Evolutionary conservation across 2,113 vertebrate species (phyloP).

Genomic region (Phrynosoma platyrhinos): DNA sequence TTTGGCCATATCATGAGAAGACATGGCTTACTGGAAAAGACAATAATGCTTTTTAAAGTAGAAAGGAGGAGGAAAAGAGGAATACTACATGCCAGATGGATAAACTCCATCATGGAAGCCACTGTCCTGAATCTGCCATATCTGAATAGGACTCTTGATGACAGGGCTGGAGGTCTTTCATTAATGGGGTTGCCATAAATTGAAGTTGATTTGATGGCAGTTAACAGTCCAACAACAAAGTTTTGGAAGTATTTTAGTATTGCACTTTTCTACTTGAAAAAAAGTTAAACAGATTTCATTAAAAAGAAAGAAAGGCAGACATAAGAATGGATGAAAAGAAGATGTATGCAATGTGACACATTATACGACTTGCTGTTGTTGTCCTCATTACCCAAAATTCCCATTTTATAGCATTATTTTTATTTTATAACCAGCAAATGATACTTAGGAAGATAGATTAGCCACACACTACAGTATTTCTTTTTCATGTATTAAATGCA

Average conservation of each 20-base stretch:
- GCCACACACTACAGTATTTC: slow-evolving; percentile 26
- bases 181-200: too few relatives aligned
- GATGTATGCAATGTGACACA: neutral
- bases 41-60: too few relatives aligned
- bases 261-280: neutral
- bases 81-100: too few relatives aligned
- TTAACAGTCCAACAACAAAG: too few relatives aligned
- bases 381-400: neutral
- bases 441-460: slow-evolving; percentile 44
- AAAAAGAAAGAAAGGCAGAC: neutral
- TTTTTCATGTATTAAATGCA: slow-evolving; percentile 28
- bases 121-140: too few relatives aligned
- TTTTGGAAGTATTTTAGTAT: neutral
- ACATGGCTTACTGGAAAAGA: too few relatives aligned
- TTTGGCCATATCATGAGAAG: too few relatives aligned
- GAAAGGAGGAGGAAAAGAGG: too few relatives aligned
- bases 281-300: neutral
- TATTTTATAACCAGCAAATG: slow-evolving; percentile 37
- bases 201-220: too few relatives aligned
- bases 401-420: slow-evolving; percentile 13
- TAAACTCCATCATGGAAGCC: too few relatives aligned
- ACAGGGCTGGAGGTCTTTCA: too few relatives aligned
- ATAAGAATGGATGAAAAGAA: neutral
- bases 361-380: neutral
- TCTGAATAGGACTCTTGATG: too few relatives aligned